Evolutionary conservation across 2,888 invertebrate genomes (phyloP).

Genomic region (Parnassius orleans): DNA sequence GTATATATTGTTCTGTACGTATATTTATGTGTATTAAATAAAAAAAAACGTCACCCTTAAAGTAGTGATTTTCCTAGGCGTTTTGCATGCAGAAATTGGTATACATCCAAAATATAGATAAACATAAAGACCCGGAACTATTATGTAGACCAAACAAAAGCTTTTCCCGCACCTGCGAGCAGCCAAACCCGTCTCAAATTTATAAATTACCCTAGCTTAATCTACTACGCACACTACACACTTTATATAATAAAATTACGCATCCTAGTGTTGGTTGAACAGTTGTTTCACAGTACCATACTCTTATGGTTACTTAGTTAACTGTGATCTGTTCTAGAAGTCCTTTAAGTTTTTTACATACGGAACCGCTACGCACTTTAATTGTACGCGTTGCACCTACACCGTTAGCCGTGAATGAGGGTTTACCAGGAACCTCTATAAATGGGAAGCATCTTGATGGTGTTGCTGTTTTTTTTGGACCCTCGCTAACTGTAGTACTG

Average conservation of each 20-base stretch:
- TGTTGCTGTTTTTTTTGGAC: conserved; percentile 41
- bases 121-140: too few species aligned
- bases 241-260: neutral
- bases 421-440: conserved; percentile 47
- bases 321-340: conserved; percentile 14
- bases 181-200: too few species aligned
- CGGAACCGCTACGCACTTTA: conserved; percentile 35
- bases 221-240: too few species aligned
- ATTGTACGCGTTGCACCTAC: conserved; percentile 41
- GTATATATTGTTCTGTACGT: too few species aligned
- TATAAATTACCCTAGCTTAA: too few species aligned
- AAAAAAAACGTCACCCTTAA: too few species aligned
- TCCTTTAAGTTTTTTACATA: conserved; percentile 32
- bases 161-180: too few species aligned
- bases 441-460: conserved; percentile 39
- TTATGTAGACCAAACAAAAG: too few species aligned
- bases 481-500: conserved; percentile 41
- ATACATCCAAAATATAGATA: too few species aligned
- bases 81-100: too few species aligned
- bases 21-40: too few species aligned
- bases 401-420: conserved; percentile 49
- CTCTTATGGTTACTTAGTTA: conserved; percentile 8
- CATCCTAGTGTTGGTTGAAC: neutral
- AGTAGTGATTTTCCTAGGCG: too few species aligned
- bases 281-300: conserved; percentile 9